Conservation (phyloP, 23 tunicate species). For the Pegea sp. region DNA sequence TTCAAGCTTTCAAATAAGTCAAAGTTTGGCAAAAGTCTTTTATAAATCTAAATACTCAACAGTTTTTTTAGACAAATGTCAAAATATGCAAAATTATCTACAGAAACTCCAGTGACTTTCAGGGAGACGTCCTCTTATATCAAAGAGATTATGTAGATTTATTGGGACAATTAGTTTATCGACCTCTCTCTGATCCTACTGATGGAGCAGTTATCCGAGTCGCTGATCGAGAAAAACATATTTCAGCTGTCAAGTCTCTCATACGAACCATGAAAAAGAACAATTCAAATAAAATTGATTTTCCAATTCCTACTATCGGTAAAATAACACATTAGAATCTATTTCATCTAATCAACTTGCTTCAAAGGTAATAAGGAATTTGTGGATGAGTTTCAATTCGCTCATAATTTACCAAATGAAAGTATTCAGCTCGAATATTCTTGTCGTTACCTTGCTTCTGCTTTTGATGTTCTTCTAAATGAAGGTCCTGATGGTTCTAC, state of each 20-base stretch:
- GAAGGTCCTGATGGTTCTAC: conserved; percentile 15
- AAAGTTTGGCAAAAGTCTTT: too few species aligned
- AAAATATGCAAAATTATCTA: background rate
- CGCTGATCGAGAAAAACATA: conserved; percentile 18
- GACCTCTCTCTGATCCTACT: conserved; percentile 36
- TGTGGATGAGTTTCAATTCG: conserved; percentile 22
- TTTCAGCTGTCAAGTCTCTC: conserved; percentile 10
- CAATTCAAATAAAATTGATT: conserved; percentile 21
- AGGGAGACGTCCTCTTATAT: background rate
- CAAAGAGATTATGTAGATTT: conserved; percentile 31
- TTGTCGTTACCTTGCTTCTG: conserved; percentile 9
- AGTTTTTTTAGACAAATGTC: background rate
- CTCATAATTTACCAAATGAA: conserved; percentile 18
- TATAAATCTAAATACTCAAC: background rate
- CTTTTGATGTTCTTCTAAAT: conserved; percentile 16
- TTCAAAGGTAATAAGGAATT: conserved; percentile 29
- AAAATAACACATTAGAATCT: too few species aligned
- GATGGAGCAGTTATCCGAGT: conserved; percentile 19
- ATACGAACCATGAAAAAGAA: conserved; percentile 10
- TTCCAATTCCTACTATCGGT: conserved; percentile 30
- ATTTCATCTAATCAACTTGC: too few species aligned
- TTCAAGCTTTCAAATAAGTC: too few species aligned
- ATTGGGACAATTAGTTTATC: conserved; percentile 16
- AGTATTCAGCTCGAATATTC: conserved; percentile 26
- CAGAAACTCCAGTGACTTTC: background rate